Evolutionary conservation across 2,113 vertebrate genomes (phyloP), one percentile per base, ranked within the genome.

Genomic region (Bostrychus sinensis): DNA sequence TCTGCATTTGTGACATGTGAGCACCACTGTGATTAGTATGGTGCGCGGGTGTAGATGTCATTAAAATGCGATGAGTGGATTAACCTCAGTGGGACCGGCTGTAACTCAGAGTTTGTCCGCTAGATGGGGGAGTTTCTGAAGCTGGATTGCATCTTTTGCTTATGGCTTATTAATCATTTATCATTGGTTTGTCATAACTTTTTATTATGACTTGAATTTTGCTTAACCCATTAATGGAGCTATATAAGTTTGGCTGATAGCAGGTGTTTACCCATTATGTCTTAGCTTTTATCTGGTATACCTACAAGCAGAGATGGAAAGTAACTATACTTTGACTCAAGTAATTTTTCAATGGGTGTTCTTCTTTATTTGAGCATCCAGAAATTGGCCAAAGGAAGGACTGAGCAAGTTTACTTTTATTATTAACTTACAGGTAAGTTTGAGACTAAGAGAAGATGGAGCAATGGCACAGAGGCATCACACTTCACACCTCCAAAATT

Each of bases 41-140:
- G 61, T 68, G 69, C 54, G 62, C 65, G 32, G 77, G 67, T 66
- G 75, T 56, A n/a, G 77, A 68, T 77, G 72, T 68, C 81, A 70
- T 81, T 82, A 72, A 77, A 77, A 77, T 59, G 80, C 82, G 62
- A 25, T 70, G 69, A 84, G 79, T 68, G 77, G 74, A 78, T 77
- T 70, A 67, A 78, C 80, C 72, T 81, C 67, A 43, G 70, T 74
- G 72, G 62, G 37, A 56, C 61, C 30, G 61, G 65, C 62, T 63
- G 48, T 30, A 60, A 36, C 56, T 1, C 25, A 45, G 3, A 0
- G 8, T 23, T 0, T 55, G 63, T 32, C 86, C 89, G 78, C 62
- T 69, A 72, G 89, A 70, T 66, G 84, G 89, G 13, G 85, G 25
- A 17, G 64, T 43, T 16, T 5, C 20, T 37, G 48, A 57, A 26